Conservation (phyloP, 2,113 vertebrate species). For the Columbina picui region DNA sequence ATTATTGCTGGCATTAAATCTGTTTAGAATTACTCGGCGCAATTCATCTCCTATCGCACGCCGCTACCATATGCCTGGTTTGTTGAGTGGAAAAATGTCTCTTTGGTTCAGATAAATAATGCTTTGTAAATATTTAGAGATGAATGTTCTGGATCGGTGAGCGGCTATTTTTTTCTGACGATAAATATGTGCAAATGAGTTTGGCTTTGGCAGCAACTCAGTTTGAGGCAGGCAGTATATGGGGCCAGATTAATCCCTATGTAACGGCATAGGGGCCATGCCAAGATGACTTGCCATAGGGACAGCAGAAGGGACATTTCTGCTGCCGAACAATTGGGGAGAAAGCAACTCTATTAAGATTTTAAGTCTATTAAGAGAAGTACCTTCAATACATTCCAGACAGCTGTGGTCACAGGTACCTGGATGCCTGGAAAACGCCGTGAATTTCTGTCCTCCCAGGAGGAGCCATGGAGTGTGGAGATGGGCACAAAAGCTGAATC, state of each 20-base stretch:
- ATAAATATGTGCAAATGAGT: conserved; percentile 61
- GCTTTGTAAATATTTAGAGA: conserved; percentile 81
- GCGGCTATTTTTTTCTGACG: background rate
- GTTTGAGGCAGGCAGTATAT: background rate
- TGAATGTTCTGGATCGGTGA: conserved; percentile 64
- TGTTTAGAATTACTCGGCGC: conserved; percentile 56
- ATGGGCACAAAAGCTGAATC: background rate
- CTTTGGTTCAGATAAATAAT: conserved; percentile 71
- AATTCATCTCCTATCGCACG: conserved; percentile 62
- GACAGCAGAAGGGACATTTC: background rate
- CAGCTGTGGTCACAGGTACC: background rate
- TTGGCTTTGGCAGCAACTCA: background rate
- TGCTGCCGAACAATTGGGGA: background rate
- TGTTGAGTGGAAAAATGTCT: conserved; percentile 67
- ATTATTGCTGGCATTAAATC: conserved; percentile 78
- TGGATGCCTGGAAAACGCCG: background rate
- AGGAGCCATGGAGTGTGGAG: background rate
- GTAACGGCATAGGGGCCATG: fast-evolving
- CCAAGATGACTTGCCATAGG: background rate
- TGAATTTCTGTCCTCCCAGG: background rate
- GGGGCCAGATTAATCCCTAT: background rate
- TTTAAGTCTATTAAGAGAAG: background rate
- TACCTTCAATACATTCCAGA: background rate
- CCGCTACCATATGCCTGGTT: conserved; percentile 69
- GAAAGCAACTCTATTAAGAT: background rate